Evolutionary conservation across 2,888 invertebrate genomes (phyloP), one percentile per base, ranked within the genome.

Genomic region (Anarsia innoxiella): DNA sequence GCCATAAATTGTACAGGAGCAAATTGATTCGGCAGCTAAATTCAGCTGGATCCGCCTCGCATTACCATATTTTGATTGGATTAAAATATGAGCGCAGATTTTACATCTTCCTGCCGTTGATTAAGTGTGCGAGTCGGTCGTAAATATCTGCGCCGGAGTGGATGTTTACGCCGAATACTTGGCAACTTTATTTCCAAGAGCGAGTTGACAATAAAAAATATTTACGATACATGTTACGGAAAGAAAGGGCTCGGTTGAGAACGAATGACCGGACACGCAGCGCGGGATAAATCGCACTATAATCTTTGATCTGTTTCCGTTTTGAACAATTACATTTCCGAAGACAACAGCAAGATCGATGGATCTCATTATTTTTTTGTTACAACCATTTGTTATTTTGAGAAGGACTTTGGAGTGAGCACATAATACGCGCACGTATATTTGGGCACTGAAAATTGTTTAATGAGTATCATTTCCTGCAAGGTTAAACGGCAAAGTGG

Each of bases 21-120:
- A 78, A 82, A 82, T 83, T 80, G 76, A 82, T 75, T 78, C 66
- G 56, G 57, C 68, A 53, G 64, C 60, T 58, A 54, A 60, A 59
- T 63, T 53, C 56, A 46, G 58, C 59, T 56, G 59, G 60, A 53
- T 56, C 55, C 63, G 46, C 46, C 45, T 45, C 51, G 45, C 53
- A 82, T 78, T 77, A 73, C 61, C 76, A 79, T 77, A 80, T 78
- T 78, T 72, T 78, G 78, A 82, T 82, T 79, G 68, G 66, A 60
- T 64, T 72, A 70, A 79, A 69, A 67, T 72, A 77, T 61, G 67
- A 66, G 58, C 57, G 53, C 53, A 51, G 57, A 62, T 62, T 67
- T 67, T 71, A 70, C 66, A 67, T 73, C 69, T 69, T 77, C 68
- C 69, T 69, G 66, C 56, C 55, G 55, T 63, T 73, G 75, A 78